A percentile compares a stretch with the other conserved stretches of the same genome.
Evolutionary conservation across 2,797 vertebrate genomes (phyloP).

Genomic region (Malurus splendens): DNA sequence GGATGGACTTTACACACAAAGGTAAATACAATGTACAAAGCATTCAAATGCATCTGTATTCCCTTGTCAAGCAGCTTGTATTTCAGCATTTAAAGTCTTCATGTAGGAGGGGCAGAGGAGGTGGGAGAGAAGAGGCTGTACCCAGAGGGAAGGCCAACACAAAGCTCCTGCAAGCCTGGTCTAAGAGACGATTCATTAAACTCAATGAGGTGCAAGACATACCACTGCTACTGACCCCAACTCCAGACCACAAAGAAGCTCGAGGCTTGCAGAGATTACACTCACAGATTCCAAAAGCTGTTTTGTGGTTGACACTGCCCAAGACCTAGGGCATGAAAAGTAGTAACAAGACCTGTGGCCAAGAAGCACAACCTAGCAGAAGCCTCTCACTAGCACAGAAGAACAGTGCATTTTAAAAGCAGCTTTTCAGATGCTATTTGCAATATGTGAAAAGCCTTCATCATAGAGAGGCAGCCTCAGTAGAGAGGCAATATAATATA

Average conservation of each 20-base stretch:
- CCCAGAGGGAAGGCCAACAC: not conserved
- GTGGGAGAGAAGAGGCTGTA: not conserved
- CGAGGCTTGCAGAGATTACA: not conserved
- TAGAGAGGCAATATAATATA: not conserved
- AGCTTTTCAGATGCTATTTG: not conserved
- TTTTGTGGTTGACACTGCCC: not conserved
- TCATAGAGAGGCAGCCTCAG: not conserved
- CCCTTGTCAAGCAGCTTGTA: not conserved
- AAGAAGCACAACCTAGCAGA: not conserved
- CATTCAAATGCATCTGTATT: not conserved
- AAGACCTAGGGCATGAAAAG: not conserved
- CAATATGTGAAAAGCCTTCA: not conserved
- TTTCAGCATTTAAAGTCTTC: not conserved
- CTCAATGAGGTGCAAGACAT: not conserved
- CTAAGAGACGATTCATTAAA: not conserved
- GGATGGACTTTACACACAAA: not conserved
- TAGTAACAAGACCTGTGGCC: accelerated
- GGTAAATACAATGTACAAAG: accelerated
- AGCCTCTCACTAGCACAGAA: not conserved
- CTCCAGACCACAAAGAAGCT: not conserved
- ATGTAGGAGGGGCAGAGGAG: not conserved
- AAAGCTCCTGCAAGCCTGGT: not conserved
- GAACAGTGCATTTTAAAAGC: not conserved
- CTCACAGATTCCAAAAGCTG: not conserved
- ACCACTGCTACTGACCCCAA: not conserved